Base-by-base conservation (phyloP, 1,140 invertebrate genomes). In the Diabrotica virgifera region DNA sequence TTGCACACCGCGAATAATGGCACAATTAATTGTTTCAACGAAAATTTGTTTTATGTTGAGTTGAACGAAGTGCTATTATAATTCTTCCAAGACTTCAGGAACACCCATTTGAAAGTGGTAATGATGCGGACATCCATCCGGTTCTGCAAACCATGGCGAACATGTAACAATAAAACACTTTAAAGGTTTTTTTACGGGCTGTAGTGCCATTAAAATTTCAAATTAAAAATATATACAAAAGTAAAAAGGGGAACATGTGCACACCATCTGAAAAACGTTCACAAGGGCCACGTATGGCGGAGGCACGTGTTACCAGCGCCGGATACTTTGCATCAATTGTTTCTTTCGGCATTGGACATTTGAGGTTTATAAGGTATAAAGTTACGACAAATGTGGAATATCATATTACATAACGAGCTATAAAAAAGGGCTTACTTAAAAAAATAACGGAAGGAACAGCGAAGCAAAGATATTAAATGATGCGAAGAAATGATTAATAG, bases 281-380 rank as follows among this genome's bases (percentile, higher is more conserved):
- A n/a, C n/a, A 46, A 46, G 8, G 40, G 40, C 8, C 40, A 46
- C n/a, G 40, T 46, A 10, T 46, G n/a, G 8, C 8, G 40, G 40
- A 8, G 40, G 40, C 40, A 46, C 40, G 40, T 46, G 40, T 46
- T 46, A 46, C n/a, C 40, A 46, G n/a, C n/a, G 40, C 40, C 40
- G 40, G 40, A 46, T 46, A 46, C 40, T 46, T 46, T 46, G 40
- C 40, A 10, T 46, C 40, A 46, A 46, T 46, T 46, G 40, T 46
- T 8, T 10, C 40, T 8, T 46, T 46, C 40, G n/a, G 40, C 24
- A 24, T 24, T 24, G 24, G 24, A 24, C 24, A 24, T 24, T 24
- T 24, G 24, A 24, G 24, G 24, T 24, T 24, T 24, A 24, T 24
- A 24, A 2, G 24, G 4, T 24, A 24, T 24, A 24, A 24, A 24